Conservation (phyloP, 2,797 vertebrate genomes). For the Acipenser transmontanus region DNA sequence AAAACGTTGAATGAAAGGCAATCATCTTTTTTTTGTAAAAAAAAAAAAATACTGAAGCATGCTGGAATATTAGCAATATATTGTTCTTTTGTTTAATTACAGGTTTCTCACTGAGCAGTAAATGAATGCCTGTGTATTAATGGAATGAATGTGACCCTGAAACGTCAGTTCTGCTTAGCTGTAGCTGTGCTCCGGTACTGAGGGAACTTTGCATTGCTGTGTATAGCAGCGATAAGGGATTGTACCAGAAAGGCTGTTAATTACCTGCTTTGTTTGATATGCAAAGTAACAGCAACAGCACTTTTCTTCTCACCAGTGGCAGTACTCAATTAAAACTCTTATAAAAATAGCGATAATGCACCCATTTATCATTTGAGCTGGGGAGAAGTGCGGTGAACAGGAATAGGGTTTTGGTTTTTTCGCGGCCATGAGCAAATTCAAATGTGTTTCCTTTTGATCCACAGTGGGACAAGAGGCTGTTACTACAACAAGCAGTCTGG, state of each 20-base stretch:
- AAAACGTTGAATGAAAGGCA: constrained; percentile 58
- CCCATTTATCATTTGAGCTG: constrained; percentile 33
- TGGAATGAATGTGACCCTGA: constrained; percentile 58
- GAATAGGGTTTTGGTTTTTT: constrained; percentile 23
- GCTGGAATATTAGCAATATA: constrained; percentile 53
- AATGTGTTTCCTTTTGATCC: constrained; percentile 18
- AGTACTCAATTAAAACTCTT: constrained; percentile 50
- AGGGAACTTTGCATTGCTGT: constrained; percentile 52
- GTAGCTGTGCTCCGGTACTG: constrained; percentile 39
- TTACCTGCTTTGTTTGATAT: constrained; percentile 64
- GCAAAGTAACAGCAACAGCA: constrained; percentile 43
- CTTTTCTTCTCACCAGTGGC: constrained; percentile 43
- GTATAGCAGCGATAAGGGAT: constrained; percentile 58
- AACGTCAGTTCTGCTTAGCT: constrained; percentile 49
- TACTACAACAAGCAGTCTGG: neutral
- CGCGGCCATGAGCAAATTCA: constrained; percentile 22
- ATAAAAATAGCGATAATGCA: constrained; percentile 45
- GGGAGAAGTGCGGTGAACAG: constrained; percentile 35
- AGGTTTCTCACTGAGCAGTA: constrained; percentile 58
- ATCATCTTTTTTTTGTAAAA: constrained; percentile 47
- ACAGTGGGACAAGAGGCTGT: constrained; percentile 17
- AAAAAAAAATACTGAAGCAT: constrained; percentile 38
- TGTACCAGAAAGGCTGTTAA: constrained; percentile 56
- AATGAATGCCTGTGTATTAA: constrained; percentile 50
- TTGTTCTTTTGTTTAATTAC: constrained; percentile 61